Evolutionary conservation across 92 coral and sea anemone species (phyloP), one percentile per base, ranked within the genome.

Genomic region (Isaurus tuberculatus): DNA sequence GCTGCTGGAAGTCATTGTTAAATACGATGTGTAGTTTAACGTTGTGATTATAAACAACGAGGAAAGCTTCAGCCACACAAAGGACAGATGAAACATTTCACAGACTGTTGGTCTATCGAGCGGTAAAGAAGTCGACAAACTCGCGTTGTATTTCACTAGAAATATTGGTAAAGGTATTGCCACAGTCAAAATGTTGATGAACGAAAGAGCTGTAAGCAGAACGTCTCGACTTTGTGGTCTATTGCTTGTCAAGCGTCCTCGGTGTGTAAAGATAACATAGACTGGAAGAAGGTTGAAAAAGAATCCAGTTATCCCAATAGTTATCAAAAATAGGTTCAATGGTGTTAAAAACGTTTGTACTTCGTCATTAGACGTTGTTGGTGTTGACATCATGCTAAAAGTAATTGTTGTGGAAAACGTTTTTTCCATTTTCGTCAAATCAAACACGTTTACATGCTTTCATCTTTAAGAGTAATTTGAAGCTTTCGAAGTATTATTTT

Each of bases 61-160:
- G 19, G 95, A 77, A 1, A 93, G 87, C 34, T 93, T 93, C 20
- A 93, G 44, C 98, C 98, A 91, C 29, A 93, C 80, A 66, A 91
- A 93, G 88, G 92, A 86, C 25, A 93, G 73, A 77, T 88, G 87
- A 77, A 93, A 91, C 69, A 93, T 91, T 86, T 93, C 98, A 83
- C 98, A 93, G 65, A 93, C 81, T 72, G 93, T 79, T 32, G 98
- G 92, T 65, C 98, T 87, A 57, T 28, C 48, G 34, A 57, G 70
- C 28, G 15, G 17, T 43, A 60, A 53, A 33, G 75, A 61, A 2
- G 58, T 49, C 53, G 71, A 42, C 22, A 65, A 13, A 40, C 26
- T 64, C 65, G 34, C 67, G 53, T 85, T 82, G 84, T 89, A 55
- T 32, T 87, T 83, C 58, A 86, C 84, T 11, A 91, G 79, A 66